phyloP scores from a whole-genome alignment of 2,113 vertebrate species.

The Hucho hucho region DNA sequence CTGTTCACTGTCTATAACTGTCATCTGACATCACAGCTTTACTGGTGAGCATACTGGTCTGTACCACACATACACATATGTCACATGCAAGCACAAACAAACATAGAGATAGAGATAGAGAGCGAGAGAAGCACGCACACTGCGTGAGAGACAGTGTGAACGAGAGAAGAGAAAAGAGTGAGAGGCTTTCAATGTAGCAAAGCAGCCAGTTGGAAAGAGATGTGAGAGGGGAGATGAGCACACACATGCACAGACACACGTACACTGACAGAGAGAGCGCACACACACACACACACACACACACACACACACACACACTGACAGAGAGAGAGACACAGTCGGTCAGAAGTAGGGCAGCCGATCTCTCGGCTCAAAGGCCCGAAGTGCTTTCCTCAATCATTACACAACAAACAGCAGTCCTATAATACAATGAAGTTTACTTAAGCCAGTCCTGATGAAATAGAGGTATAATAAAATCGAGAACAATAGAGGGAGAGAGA shows the following conservation, averaged over 20 bases:
- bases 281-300: too few species aligned
- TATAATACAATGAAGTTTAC: conserved; percentile 43
- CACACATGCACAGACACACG: not conserved
- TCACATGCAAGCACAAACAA: too few species aligned
- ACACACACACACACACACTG: not conserved
- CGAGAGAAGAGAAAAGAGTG: too few species aligned
- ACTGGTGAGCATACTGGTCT: too few species aligned
- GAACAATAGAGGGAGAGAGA: not conserved
- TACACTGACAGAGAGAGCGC: conserved; percentile 3
- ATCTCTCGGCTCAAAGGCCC: conserved; percentile 55
- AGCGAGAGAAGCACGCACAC: too few species aligned
- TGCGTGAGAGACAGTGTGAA: too few species aligned
- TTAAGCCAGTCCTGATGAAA: conserved; percentile 1
- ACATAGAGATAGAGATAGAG: too few species aligned
- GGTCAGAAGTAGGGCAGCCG: conserved; percentile 60
- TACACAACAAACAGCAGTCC: conserved; percentile 45
- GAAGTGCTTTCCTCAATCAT: conserved; percentile 59
- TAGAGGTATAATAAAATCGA: not conserved
- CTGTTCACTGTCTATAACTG: too few species aligned
- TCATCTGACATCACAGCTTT: too few species aligned
- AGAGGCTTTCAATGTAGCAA: conserved; percentile 33
- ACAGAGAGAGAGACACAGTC: conserved; percentile 8
- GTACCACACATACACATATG: too few species aligned
- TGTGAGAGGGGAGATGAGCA: conserved; percentile 44
- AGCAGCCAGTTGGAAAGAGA: conserved; percentile 36